These are phyloP conservation scores for Acanthoscelides obtectus DNA, from an alignment of 2,888 invertebrate genomes.

Conservation along the genomic window DNA sequence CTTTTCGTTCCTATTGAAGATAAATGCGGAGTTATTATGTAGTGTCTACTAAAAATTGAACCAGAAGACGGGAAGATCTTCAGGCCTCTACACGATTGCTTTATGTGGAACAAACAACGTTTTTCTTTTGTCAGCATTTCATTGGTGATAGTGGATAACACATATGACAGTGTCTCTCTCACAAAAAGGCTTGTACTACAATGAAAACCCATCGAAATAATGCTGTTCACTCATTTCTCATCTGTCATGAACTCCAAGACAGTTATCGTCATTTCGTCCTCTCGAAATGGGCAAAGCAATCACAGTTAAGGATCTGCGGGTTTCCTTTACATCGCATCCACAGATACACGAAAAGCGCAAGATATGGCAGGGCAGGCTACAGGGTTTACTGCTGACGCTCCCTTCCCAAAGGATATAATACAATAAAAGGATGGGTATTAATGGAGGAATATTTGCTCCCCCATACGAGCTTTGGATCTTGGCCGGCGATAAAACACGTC, in stretches of 20 bases:
- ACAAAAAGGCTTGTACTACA: not conserved
- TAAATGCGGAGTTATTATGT: too few species aligned
- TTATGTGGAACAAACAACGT: not conserved
- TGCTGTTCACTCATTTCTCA: not conserved
- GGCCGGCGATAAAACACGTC: constrained; percentile 13
- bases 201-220: not conserved
- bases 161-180: not conserved
- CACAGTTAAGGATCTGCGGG: not conserved
- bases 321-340: constrained; percentile 20
- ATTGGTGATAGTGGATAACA: not conserved
- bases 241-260: not conserved
- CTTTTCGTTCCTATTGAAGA: too few species aligned
- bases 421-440: not conserved
- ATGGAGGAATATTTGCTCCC: not conserved
- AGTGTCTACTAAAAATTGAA: too few species aligned
- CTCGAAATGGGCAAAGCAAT: not conserved
- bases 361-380: not conserved
- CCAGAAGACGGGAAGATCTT: too few species aligned
- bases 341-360: constrained; percentile 12
- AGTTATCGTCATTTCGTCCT: not conserved
- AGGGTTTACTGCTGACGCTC: not conserved
- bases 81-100: too few species aligned
- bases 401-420: not conserved
- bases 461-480: constrained; percentile 10
- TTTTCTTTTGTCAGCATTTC: not conserved